phyloP scores from a whole-genome alignment of 2,797 vertebrate species.

The Pristis pectinata region DNA sequence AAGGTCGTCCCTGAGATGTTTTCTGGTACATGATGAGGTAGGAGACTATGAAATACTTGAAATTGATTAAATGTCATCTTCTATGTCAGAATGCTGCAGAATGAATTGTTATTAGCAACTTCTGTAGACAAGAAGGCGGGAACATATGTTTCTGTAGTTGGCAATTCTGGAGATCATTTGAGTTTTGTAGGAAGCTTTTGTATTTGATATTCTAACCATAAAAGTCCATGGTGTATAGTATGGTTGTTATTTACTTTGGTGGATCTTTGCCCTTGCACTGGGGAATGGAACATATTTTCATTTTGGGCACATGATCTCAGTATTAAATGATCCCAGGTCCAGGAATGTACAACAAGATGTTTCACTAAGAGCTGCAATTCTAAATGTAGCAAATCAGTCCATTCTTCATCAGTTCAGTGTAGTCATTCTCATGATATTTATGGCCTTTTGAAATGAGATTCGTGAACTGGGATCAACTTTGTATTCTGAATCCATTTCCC shows the following conservation, averaged over 20 bases:
- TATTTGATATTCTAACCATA: not conserved
- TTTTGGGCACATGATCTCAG: not conserved
- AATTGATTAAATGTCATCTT: not conserved
- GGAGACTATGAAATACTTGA: constrained; percentile 10
- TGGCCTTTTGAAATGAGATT: not conserved
- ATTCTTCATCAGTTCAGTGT: not conserved
- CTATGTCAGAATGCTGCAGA: constrained; percentile 9
- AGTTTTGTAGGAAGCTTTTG: constrained; percentile 4
- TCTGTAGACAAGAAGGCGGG: not conserved
- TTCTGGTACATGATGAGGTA: not conserved
- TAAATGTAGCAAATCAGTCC: not conserved
- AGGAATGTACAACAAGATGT: not conserved
- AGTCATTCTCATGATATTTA: not conserved
- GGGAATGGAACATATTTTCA: not conserved
- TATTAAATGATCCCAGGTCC: not conserved
- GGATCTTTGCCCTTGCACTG: not conserved
- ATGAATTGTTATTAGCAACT: constrained; percentile 3
- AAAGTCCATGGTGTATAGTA: not conserved
- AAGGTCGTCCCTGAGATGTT: not conserved
- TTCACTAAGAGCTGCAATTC: not conserved
- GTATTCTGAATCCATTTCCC: not conserved
- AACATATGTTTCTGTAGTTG: not conserved
- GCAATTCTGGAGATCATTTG: not conserved
- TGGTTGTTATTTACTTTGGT: not conserved
- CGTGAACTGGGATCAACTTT: not conserved